Conservation (phyloP, 1,140 invertebrate species). For the Dreissena polymorpha region DNA sequence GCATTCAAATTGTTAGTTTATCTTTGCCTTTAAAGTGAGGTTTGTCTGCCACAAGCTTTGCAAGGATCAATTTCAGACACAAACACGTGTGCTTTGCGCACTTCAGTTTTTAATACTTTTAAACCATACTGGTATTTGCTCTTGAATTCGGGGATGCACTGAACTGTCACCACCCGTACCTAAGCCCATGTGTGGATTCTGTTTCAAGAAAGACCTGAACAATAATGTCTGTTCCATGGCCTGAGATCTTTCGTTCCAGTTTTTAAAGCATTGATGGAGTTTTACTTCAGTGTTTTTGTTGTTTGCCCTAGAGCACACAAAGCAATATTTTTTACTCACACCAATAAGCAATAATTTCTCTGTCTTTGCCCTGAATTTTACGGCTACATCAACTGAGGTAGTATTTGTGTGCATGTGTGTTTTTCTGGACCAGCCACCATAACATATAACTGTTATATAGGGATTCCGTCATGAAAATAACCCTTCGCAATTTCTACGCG, state of each 20-base stretch:
- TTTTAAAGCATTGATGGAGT: slow-evolving; percentile 61
- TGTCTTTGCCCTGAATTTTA: slow-evolving; percentile 75
- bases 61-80: slow-evolving; percentile 73
- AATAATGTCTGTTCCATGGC: slow-evolving; percentile 80
- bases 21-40: slow-evolving; percentile 23
- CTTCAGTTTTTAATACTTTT: slow-evolving; percentile 76
- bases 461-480: slow-evolving; percentile 41
- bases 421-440: slow-evolving; percentile 55
- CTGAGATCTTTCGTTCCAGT: slow-evolving; percentile 72
- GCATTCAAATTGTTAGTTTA: slow-evolving; percentile 30
- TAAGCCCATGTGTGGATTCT: slow-evolving; percentile 74
- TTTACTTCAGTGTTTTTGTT: neutral
- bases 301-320: slow-evolving; percentile 63
- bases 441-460: slow-evolving; percentile 52
- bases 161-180: slow-evolving; percentile 80
- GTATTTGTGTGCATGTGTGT: slow-evolving; percentile 51
- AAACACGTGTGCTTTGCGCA: slow-evolving; percentile 72
- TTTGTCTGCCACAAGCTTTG: slow-evolving; percentile 51
- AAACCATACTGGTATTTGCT: slow-evolving; percentile 69
- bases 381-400: slow-evolving; percentile 56
- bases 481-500: slow-evolving; percentile 40
- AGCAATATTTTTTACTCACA: slow-evolving; percentile 78
- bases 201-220: slow-evolving; percentile 77
- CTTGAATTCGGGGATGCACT: no score
- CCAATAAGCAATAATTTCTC: slow-evolving; percentile 77